Base-by-base conservation (phyloP, 35 echinoderm and acorn worm genomes). In the Heliocidaris erythrogramma region DNA sequence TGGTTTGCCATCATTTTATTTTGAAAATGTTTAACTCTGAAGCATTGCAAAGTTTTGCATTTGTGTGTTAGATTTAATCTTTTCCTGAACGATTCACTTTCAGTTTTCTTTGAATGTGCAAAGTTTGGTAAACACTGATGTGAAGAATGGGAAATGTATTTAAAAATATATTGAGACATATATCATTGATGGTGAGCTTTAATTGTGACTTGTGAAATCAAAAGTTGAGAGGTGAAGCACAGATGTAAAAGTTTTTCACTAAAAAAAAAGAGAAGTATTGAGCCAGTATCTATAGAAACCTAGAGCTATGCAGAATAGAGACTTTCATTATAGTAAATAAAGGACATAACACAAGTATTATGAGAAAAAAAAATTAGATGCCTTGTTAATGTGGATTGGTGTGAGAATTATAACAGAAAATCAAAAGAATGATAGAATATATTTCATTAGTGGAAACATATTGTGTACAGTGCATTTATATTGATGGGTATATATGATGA, bases 361-460 rank as follows among this genome's bases (percentile, higher is more conserved):
- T 27, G 18, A 78, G 65, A 78, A 78, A 78, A n/a, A n/a, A 42
- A 60, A 78, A 78, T 78, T 78, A 78, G 65, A 78, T 78, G 65
- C 65, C 65, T 78, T 78, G 65, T 78, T 21, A 78, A 78, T 78
- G 65, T 78, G 21, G 65, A 78, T 78, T 78, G 65, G 65, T 78
- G 65, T 78, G 65, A 78, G 21, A 27, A 78, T 78, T 14, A 78
- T 78, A 78, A 78, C 65, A 42, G 27, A 78, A 78, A 78, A 78
- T n/a, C 21, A 78, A 78, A n/a, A n/a, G 65, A 78, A 78, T n/a
- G 65, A 78, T 78, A 78, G 65, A 78, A n/a, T 78, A 78, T 78
- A 78, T 78, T 78, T 78, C 65, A 78, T n/a, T 78, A 78, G 65
- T 27, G 65, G 65, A 78, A 78, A 56, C 52, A 56, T 78, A n/a